Evolutionary conservation across 2,888 invertebrate species (phyloP), one percentile per base, ranked within the genome.

Genomic region (Xylocampa areola): DNA sequence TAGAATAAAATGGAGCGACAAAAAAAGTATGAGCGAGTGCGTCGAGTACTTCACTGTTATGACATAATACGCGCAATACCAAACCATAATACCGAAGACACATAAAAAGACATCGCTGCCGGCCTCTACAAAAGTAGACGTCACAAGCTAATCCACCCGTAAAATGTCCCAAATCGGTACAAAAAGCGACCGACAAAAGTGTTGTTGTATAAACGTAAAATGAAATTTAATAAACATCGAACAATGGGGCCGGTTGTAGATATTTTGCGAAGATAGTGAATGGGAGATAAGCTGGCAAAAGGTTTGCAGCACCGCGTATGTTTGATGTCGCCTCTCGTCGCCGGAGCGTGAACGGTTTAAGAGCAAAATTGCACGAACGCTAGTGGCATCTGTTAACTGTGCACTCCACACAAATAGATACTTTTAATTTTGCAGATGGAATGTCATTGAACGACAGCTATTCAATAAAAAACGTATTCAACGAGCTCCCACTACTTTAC

Each of bases 161-260:
- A 92, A 94, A 94, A 93, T 94, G 94, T 94, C 94, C 91, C 94
- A 90, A 92, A 91, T 85, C 83, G 77, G 68, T 68, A 91, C 87
- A 93, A 93, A 93, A 93, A 91, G 83, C 80, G 72, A 80, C 89
- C 91, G 91, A 92, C 92, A 92, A 92, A 90, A 94, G 93, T 92
- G 94, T 92, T 92, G 92, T 92, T 91, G 91, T 91, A 93, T 89
- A 85, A 91, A 92, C 87, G 87, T 92, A 92, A 94, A 94, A 94
- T 94, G 91, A 94, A 94, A 91, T 94, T 94, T 94, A 94, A 94
- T 94, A 94, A 94, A 93, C 91, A 90, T 84, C 75, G 82, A 78
- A 94, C 92, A 94, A 94, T 92, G 73, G 87, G 75, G 75, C 68
- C 76, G 83, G 81, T 85, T 88, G 90, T 87, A 89, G 91, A 92